Conservation (phyloP, 2,888 invertebrate species). For the Frankliniella intonsa region DNA sequence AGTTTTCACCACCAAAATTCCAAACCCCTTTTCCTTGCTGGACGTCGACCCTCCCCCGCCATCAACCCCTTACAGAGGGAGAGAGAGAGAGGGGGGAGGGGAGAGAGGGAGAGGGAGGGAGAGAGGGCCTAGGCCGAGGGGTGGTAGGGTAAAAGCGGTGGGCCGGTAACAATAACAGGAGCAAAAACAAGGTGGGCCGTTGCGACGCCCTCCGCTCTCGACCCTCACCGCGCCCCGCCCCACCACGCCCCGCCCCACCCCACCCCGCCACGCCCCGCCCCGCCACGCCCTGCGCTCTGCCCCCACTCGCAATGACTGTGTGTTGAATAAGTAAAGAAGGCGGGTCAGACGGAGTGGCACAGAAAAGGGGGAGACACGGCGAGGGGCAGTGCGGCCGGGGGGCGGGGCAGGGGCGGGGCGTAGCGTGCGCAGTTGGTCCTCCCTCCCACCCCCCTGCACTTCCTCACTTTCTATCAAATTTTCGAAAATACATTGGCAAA, state of each 20-base stretch:
- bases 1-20: too few species aligned
- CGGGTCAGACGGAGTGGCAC: background rate
- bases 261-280: too few species aligned
- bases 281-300: too few species aligned
- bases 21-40: background rate
- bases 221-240: too few species aligned
- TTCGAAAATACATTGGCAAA: too few species aligned
- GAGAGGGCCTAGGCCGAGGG: background rate
- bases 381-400: background rate
- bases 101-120: too few species aligned
- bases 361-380: background rate
- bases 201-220: background rate
- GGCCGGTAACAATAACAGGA: background rate
- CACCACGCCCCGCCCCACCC: too few species aligned
- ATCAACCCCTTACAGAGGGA: background rate
- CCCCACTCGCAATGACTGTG: background rate
- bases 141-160: background rate
- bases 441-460: too few species aligned
- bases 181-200: background rate
- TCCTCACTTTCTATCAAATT: too few species aligned
- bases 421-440: too few species aligned
- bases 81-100: background rate
- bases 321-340: constrained; percentile 6
- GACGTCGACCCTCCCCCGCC: background rate
- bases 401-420: too few species aligned